Evolutionary conservation across 2,888 invertebrate genomes (phyloP).

Genomic region (Allolobophora icterica): DNA sequence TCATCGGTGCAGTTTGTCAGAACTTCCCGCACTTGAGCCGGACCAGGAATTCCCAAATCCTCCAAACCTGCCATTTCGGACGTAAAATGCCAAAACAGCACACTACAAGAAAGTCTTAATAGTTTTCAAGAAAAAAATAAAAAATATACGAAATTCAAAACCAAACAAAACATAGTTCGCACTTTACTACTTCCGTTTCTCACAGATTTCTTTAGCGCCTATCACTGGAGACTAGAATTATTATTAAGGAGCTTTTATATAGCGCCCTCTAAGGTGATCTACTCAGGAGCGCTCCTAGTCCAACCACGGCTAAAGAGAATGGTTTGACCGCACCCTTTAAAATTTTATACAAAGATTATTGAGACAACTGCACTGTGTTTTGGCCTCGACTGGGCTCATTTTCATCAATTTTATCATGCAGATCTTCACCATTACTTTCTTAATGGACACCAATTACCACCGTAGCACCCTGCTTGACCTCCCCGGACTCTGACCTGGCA

Average conservation of each 20-base stretch:
- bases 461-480: no score
- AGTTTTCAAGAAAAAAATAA: not conserved
- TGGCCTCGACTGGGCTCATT: not conserved
- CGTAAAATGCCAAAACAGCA: not conserved
- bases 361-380: not conserved
- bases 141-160: not conserved
- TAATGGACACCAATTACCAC: not conserved
- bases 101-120: not conserved
- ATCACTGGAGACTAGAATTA: no score
- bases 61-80: slow-evolving; percentile 41
- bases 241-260: no score
- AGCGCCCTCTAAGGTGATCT: no score
- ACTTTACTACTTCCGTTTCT: not conserved
- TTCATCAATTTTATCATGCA: not conserved
- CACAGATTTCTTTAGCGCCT: not conserved
- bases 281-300: no score
- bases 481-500: no score
- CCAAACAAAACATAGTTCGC: not conserved
- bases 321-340: no score
- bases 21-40: slow-evolving; percentile 84
- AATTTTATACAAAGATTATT: no score
- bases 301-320: no score
- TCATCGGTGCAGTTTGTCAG: slow-evolving; percentile 89
- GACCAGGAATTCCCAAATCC: slow-evolving; percentile 80
- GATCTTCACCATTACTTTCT: not conserved